Percentiles rank a stretch among this genome's conserved stretches.
Evolutionary conservation across 2,888 invertebrate species (phyloP).

Genomic region (Ophion ellenae): DNA sequence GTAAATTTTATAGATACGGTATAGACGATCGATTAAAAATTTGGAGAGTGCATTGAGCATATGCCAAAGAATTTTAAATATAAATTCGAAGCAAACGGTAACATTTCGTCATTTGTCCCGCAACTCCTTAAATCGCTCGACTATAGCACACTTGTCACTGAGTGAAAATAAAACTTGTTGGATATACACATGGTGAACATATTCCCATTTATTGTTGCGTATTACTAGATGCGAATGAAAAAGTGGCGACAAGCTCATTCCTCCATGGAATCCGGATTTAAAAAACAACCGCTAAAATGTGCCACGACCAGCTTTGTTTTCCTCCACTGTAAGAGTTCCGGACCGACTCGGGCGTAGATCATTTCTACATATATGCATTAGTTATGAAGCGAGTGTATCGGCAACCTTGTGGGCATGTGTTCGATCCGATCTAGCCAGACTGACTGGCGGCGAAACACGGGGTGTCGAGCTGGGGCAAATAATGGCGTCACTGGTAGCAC

Average conservation of each 20-base stretch:
- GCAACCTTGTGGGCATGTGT: conserved; percentile 46
- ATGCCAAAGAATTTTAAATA: no score
- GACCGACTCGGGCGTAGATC: background rate
- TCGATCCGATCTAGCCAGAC: conserved; percentile 75
- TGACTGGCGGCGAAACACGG: conserved; percentile 74
- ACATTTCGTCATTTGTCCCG: no score
- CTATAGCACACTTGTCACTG: background rate
- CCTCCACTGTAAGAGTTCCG: conserved; percentile 10
- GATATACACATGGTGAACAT: background rate
- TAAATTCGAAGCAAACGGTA: no score
- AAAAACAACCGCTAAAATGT: background rate
- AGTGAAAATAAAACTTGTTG: background rate
- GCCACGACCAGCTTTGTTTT: conserved; percentile 67
- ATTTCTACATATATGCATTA: conserved; percentile 18
- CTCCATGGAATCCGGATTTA: background rate
- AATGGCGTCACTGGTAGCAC: conserved; percentile 76
- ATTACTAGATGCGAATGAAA: background rate
- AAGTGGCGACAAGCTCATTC: background rate
- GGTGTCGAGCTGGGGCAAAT: conserved; percentile 71
- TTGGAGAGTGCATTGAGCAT: no score
- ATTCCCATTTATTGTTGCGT: background rate
- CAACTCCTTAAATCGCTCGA: background rate
- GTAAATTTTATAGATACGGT: no score
- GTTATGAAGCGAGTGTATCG: conserved; percentile 34
- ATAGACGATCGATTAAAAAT: no score